These are phyloP conservation scores for Cephus pulcher DNA, from an alignment of 2,888 invertebrate species.

Conservation along the genomic window DNA sequence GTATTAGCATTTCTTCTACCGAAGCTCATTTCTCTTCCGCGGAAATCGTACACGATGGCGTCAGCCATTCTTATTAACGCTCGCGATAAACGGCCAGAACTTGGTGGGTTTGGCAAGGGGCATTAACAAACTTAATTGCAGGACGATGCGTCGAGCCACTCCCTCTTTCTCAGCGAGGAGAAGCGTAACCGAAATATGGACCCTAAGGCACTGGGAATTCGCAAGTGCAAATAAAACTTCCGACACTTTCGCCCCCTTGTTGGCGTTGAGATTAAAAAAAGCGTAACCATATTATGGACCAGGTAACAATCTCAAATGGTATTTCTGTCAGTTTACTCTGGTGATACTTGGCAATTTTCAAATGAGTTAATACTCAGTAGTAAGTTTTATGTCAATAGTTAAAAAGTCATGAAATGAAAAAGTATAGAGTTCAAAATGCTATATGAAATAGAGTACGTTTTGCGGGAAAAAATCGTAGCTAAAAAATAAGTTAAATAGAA, in stretches of 20 bases:
- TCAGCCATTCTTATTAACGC: neutral
- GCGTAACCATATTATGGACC: neutral
- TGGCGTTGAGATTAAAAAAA: neutral
- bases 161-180: neutral
- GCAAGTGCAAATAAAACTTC: neutral
- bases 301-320: neutral
- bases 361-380: neutral
- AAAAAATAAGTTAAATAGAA: too few species aligned
- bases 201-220: neutral
- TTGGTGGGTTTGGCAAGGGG: constrained; percentile 4
- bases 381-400: neutral
- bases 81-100: constrained; percentile 1
- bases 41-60: constrained; percentile 4
- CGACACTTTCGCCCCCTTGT: neutral
- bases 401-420: neutral
- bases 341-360: neutral
- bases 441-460: neutral
- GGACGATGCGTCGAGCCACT: neutral
- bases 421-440: too few species aligned
- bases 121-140: constrained; percentile 6
- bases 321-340: neutral
- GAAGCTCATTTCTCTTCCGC: constrained; percentile 1
- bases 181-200: neutral
- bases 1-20: constrained; percentile 2
- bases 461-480: too few species aligned